A percentile compares a stretch with the other conserved stretches of the same genome.
phyloP scores from a whole-genome alignment of 2,797 vertebrate genomes.

The Bovichtus variegatus region DNA sequence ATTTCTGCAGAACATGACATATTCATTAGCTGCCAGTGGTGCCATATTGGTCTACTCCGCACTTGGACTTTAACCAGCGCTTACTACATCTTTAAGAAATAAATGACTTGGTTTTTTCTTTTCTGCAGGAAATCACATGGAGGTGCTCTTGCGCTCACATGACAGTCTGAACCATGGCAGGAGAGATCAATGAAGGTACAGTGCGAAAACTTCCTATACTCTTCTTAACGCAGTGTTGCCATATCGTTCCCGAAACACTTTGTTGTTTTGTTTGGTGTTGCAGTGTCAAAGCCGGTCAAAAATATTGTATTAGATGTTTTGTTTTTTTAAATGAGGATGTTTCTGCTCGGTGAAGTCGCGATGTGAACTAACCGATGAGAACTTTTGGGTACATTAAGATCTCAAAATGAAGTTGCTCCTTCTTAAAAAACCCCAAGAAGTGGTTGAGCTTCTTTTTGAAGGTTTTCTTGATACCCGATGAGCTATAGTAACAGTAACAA shows the following conservation, averaged over 20 bases:
- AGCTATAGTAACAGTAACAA: neutral
- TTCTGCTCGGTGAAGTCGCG: neutral
- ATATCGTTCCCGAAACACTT: neutral
- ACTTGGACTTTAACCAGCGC: slow-evolving; percentile 68
- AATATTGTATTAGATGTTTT: neutral
- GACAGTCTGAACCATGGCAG: slow-evolving; percentile 86
- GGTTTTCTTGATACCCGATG: neutral
- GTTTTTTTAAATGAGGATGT: neutral
- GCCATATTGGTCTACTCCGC: neutral
- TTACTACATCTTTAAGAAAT: slow-evolving; percentile 83
- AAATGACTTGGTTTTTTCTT: slow-evolving; percentile 68
- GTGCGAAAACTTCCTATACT: slow-evolving; percentile 40
- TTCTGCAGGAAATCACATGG: slow-evolving; percentile 89
- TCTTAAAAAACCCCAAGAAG: neutral
- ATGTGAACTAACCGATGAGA: slow-evolving; percentile 27
- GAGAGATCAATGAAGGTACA: slow-evolving; percentile 87
- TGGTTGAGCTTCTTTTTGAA: neutral
- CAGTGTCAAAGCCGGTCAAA: neutral
- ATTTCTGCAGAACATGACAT: neutral
- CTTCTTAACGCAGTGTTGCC: neutral
- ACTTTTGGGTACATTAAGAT: slow-evolving; percentile 62
- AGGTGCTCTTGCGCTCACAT: slow-evolving; percentile 86
- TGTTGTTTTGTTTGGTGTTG: neutral
- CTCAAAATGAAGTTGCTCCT: slow-evolving; percentile 29
- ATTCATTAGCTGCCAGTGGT: neutral